phyloP scores from a whole-genome alignment of 2,113 vertebrate species.

The Morphnarchus princeps region DNA sequence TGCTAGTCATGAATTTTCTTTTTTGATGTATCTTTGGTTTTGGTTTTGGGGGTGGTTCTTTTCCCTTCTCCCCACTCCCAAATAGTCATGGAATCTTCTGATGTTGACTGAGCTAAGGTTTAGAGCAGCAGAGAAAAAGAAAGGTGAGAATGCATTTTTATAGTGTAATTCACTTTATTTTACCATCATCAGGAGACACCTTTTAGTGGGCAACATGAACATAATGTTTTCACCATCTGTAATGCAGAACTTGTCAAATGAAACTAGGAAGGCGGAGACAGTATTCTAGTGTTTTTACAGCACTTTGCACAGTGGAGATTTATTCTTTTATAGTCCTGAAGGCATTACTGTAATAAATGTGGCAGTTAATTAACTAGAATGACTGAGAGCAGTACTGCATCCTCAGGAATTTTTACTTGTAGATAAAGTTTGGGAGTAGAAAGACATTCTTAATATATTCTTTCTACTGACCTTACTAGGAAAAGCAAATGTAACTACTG shows the following conservation, averaged over 20 bases:
- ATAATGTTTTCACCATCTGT: background rate
- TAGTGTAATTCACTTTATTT: background rate
- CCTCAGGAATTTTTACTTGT: background rate
- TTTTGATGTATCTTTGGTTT: background rate
- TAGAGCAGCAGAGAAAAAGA: background rate
- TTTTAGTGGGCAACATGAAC: background rate
- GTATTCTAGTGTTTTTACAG: background rate
- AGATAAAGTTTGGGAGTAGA: background rate
- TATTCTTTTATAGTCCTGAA: background rate
- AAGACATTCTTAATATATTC: background rate
- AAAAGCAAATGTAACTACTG: background rate
- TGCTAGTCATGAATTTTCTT: background rate
- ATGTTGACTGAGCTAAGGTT: background rate
- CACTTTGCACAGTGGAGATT: background rate
- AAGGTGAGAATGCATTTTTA: background rate
- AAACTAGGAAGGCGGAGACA: background rate
- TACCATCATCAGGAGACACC: background rate
- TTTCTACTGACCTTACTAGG: background rate
- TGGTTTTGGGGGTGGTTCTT: background rate
- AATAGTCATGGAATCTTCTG: background rate
- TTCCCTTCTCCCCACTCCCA: background rate
- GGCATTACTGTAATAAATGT: background rate
- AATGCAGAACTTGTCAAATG: background rate
- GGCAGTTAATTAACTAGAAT: background rate
- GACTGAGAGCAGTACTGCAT: background rate